Base-by-base conservation (phyloP, 2,888 invertebrate species). In the Ganaspis brasiliensis region DNA sequence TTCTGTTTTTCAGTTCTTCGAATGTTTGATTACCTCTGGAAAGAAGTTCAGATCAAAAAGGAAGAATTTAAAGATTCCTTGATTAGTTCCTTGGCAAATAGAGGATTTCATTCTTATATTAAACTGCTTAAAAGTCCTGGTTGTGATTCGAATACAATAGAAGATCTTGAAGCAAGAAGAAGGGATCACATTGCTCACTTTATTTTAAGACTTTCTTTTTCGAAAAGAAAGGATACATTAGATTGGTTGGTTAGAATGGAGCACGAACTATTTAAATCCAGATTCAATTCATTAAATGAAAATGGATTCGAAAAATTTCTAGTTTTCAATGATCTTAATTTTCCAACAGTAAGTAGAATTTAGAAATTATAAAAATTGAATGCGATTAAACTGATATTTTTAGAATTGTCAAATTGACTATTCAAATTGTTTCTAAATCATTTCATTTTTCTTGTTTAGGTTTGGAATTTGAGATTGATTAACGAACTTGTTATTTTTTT, bases 171-270 rank as follows among this genome's bases (percentile, higher is more conserved):
- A 88, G 94, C 94, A 0, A 93, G 97, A 74, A 93, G 94, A 40
- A 94, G 94, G 80, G 99, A 99, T 91, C 96, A 97, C 87, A 94
- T 98, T 72, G 97, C 99, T 0, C 99, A 99, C 91, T 99, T 96
- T 90, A 96, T 99, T 84, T 92, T 99, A 4, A 93, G 98, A 75
- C 92, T 99, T 76, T 98, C 98, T 0, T 99, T 97, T 91, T 98
- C 98, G 88, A 94, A 96, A 86, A 95, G 96, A 26, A 96, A 97
- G 82, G 98, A 98, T 74, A 92, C 97, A 45, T 93, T 96, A 35
- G 94, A 93, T 76, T 99, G 99, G 99, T 98, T 98, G 89, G 92
- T 98, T n/a, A 92, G 94, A 24, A 95, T 97, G 82, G 99, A 99
- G 93, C 91, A 96, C 78, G 99, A 99, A 88, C 93, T 98, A 74